Evolutionary conservation across 2,888 invertebrate species (phyloP), one percentile per base, ranked within the genome.

Genomic region (Corbicula japonica): DNA sequence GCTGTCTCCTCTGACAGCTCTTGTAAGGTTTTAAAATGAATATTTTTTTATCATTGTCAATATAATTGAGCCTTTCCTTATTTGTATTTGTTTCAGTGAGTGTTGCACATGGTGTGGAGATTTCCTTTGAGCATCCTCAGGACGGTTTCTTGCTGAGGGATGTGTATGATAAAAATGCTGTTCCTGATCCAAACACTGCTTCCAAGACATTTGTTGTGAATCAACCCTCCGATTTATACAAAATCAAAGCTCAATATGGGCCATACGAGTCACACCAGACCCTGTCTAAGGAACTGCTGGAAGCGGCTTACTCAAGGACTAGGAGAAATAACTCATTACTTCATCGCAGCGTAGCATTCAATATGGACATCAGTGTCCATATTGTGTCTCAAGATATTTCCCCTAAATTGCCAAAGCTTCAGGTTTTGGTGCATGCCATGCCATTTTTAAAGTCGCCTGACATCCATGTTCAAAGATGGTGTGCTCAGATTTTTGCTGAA

Each of bases 241-340:
- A 97, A 30, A 97, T 98, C 50, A 95, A 98, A 77, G 98, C 98
- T 61, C 97, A 97, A 48, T 98, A 98, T 92, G 98, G 98, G 4
- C 98, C 98, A 8, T 98, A 98, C 94, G 97, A 97, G 87, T 98
- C 98, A 69, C 98, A 98, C 92, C 98, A 98, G 94, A 98, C 98
- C 0, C 78, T 87, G 34, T 85, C 84, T 28, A 58, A 75, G 34
- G 76, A 73, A 35, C 74, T 86, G 28, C 44, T 83, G 18, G 81
- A 85, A 28, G 74, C 77, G 10, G 82, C 83, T 4, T 76, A 72
- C 30, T 76, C 83, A 3, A 68, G 58, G 52, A 68, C 71, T 61
- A 60, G 76, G 4, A 72, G 75, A 44, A 74, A 77, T 30, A 73
- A 73, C 15, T 73, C 79, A 0, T 28, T 77, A 12, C 85, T 87